phyloP scores from a whole-genome alignment of 2,113 vertebrate genomes.

The Mionectes macconnelli region DNA sequence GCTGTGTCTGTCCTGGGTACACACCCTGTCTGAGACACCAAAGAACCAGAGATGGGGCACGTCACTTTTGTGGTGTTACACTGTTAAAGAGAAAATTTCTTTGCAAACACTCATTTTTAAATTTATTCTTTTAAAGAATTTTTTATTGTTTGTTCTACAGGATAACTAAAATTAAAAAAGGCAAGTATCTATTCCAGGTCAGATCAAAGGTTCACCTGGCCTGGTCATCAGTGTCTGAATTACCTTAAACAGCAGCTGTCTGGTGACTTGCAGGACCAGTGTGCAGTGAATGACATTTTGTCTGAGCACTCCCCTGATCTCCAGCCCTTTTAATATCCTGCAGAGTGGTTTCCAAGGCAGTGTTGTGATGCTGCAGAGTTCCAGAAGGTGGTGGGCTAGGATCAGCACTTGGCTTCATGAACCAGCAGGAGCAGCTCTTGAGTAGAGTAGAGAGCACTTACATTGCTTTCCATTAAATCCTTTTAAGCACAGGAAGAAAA shows the following conservation, averaged over 20 bases:
- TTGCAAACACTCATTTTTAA: neutral
- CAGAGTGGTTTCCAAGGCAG: accelerated
- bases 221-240: neutral
- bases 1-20: neutral
- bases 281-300: neutral
- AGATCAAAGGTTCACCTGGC: neutral
- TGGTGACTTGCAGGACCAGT: neutral
- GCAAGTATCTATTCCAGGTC: neutral
- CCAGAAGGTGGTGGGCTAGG: conserved; percentile 57
- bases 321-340: neutral
- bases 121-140: neutral
- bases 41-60: neutral
- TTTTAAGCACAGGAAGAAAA: neutral
- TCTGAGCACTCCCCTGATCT: neutral
- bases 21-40: accelerated
- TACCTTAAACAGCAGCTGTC: neutral
- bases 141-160: neutral
- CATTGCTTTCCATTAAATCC: neutral
- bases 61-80: accelerated
- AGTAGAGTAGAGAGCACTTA: neutral
- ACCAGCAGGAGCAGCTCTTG: neutral
- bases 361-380: neutral
- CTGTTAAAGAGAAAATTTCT: neutral
- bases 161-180: neutral
- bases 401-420: neutral